Base-by-base conservation (phyloP, 2,888 invertebrate species). In the Ferrisia virgata region DNA sequence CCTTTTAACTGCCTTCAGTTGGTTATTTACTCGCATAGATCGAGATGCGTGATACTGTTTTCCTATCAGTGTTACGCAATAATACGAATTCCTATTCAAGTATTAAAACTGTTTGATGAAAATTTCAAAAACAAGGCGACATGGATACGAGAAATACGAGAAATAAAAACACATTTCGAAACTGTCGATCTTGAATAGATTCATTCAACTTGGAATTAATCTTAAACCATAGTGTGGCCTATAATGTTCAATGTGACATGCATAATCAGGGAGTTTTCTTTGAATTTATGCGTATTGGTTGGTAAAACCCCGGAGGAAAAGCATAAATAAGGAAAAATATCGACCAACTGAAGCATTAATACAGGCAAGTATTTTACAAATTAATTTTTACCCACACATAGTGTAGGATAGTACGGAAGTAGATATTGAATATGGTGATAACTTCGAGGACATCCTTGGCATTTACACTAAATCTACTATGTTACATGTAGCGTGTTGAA, bases 341-440 rank as follows among this genome's bases (percentile, higher is more conserved):
- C n/a, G n/a, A n/a, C n/a, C n/a, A 28, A 13, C 18, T 0, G n/a
- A 72, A n/a, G n/a, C n/a, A n/a, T n/a, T n/a, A n/a, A n/a, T n/a
- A n/a, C n/a, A n/a, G n/a, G 33, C 22, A 31, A 28, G 15, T 72
- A 72, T 72, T 72, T 18, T 33, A n/a, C n/a, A 33, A 72, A 31
- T 72, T 28, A 28, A 28, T 72, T 72, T 72, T 33, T 18, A 33
- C 6, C 22, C 33, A 33, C 72, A 72, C 72, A 72, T 33, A 72
- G 72, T n/a, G n/a, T 72, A 33, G 36, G 18, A n/a, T 33, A 72
- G 33, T 18, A 72, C 31, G 72, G 72, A 72, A 72, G n/a, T n/a
- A n/a, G n/a, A 72, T 72, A 72, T 72, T 72, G 15, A 72, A 72
- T 72, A 72, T n/a, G 72, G 72, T 72, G 33, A 72, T n/a, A 72